phyloP scores from a whole-genome alignment of 2,797 vertebrate genomes.

The Numenius phaeopus region DNA sequence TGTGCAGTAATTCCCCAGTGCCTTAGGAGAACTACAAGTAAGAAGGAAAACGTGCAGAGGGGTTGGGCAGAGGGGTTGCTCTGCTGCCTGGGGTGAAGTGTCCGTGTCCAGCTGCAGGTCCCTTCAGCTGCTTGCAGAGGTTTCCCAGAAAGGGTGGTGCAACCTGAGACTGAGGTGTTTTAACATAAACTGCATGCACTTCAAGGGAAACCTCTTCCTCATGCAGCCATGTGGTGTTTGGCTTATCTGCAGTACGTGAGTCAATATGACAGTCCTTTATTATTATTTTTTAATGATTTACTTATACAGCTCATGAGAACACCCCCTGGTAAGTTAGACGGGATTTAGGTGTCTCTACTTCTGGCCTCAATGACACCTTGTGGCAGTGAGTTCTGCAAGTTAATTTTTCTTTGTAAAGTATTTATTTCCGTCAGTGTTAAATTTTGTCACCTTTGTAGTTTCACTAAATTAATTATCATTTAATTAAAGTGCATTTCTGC shows the following conservation, averaged over 20 bases:
- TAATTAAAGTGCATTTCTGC: slow-evolving; percentile 26
- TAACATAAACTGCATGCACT: background rate
- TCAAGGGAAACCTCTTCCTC: background rate
- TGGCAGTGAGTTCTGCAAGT: background rate
- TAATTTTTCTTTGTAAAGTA: slow-evolving; percentile 5
- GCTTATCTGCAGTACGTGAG: background rate
- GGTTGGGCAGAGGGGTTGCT: background rate
- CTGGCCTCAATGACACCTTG: background rate
- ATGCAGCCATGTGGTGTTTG: background rate
- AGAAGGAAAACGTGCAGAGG: background rate
- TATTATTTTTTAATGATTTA: background rate
- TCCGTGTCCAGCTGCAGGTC: background rate
- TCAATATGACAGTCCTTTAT: background rate
- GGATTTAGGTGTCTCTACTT: background rate
- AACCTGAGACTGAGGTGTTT: background rate
- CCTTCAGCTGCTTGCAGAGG: accelerated
- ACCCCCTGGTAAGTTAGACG: background rate
- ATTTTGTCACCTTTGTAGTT: slow-evolving; percentile 36
- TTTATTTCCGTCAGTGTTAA: slow-evolving; percentile 8
- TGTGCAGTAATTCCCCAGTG: background rate
- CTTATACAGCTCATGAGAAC: background rate
- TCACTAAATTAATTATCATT: slow-evolving; percentile 23
- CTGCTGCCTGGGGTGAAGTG: accelerated
- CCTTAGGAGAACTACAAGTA: background rate
- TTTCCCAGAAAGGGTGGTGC: background rate